Conservation (phyloP, 92 coral and sea anemone genomes). For the Diadumene lineata region DNA sequence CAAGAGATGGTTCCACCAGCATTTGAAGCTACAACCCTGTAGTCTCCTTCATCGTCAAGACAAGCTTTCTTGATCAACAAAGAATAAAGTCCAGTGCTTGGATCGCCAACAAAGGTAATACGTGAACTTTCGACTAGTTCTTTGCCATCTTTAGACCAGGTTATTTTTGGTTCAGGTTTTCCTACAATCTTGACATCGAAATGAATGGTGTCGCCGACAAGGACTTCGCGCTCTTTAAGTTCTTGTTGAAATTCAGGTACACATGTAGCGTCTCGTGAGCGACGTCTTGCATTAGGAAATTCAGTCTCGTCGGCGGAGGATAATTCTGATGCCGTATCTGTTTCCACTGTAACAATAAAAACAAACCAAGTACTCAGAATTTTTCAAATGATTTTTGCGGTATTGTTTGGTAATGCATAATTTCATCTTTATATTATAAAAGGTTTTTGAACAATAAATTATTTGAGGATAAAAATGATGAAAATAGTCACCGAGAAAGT, state of each 20-base stretch:
- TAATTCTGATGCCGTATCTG: slow-evolving; percentile 19
- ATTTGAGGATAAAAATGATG: too few species aligned
- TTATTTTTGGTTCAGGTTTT: slow-evolving; percentile 89
- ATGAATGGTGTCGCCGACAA: slow-evolving; percentile 83
- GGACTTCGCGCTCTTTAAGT: slow-evolving; percentile 81
- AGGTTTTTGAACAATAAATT: too few species aligned
- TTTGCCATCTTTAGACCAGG: slow-evolving; percentile 89
- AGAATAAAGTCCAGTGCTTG: slow-evolving; percentile 77
- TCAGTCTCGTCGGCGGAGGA: slow-evolving; percentile 65
- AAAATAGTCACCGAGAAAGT: too few species aligned
- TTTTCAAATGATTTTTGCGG: too few species aligned
- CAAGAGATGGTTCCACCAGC: slow-evolving; percentile 85
- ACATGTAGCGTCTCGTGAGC: slow-evolving; percentile 73
- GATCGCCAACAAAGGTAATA: slow-evolving; percentile 81
- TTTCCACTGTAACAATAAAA: slow-evolving; percentile 8
- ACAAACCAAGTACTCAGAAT: too few species aligned
- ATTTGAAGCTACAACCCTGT: slow-evolving; percentile 85
- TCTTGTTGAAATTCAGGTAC: slow-evolving; percentile 87
- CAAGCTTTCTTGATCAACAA: slow-evolving; percentile 74
- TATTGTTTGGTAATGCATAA: too few species aligned
- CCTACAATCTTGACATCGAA: slow-evolving; percentile 79
- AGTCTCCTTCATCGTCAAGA: slow-evolving; percentile 80
- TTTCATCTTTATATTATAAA: too few species aligned
- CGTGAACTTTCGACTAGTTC: slow-evolving; percentile 70
- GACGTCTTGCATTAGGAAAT: slow-evolving; percentile 57